Base-by-base conservation (phyloP, 2,888 invertebrate genomes). In the Zygogramma bicolorata region DNA sequence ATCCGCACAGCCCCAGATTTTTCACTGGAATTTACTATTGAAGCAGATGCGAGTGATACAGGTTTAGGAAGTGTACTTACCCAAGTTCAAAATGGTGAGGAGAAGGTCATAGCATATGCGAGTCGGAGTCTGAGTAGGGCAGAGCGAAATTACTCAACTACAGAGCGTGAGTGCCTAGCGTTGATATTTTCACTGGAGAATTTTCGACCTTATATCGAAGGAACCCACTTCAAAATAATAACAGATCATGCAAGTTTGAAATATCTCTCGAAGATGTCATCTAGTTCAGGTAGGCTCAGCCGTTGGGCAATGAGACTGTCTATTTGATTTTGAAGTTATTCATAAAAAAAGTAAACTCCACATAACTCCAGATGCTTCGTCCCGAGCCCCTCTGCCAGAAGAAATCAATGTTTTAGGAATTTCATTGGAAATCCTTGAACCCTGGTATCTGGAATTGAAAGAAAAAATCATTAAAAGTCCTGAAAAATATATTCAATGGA, bases 21-120 rank as follows among this genome's bases (percentile, higher is more conserved):
- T 60, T n/a, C 59, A 1, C 20, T 69, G 65, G 66, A 71, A 0
- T 82, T 80, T 67, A 40, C 53, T 18, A 34, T 82, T 1, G 68
- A 76, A 49, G 70, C 69, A 34, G 84, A 85, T 74, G 84, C 84
- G 4, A 77, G 76, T 6, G 63, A 74, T 46, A 18, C 13, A 1
- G 67, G 74, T 6, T 15, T 34, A 25, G 34, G 66, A n/a, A 15
- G 20, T 8, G 22, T 66, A 25, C 27, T 66, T 10, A 31, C 15
- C 20, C 58, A 66, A 34, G 10, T 13, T 20, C 7, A 25, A 20
- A 49, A 58, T 20, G 25, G 3, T 13, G 22, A 20, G 29, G 66
- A 66, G 27, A 22, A 57, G 18, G 22, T 38, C 2, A 40, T 59
- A 7, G 66, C 42, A 6, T 66, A 13, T 40, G 22, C 20, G 3